Base-by-base conservation (phyloP, 2,888 invertebrate genomes). In the Trissoscelio sp. region DNA sequence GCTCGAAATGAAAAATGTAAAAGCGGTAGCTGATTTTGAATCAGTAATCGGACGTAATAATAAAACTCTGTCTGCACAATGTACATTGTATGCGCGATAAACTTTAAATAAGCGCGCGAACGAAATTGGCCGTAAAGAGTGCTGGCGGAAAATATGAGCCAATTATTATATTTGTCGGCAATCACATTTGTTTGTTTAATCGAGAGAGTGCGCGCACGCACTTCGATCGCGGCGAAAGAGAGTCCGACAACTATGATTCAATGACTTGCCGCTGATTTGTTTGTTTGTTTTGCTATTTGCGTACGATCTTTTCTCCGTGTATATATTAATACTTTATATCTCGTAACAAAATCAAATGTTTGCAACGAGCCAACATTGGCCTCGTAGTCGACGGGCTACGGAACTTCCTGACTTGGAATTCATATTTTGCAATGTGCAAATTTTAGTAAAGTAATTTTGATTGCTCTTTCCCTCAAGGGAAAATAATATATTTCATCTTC, bases 81-180 rank as follows among this genome's bases (percentile, higher is more conserved):
- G 75, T 77, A 77, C 70, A 70, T 64, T 70, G 66, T 58, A 28
- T 55, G 75, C 64, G 72, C 58, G 60, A 70, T 81, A 77, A 81
- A 81, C 81, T 75, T 81, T 75, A 81, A 81, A 81, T 77, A 81
- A 81, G 55, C 66, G 66, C 74, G 64, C 79, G 58, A 60, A 60
- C 66, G 74, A 84, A 85, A 85, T 84, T 82, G 81, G 80, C 81
- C 81, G 69, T 82, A 79, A 79, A 81, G 81, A 83, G 72, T 53
- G 64, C 67, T 58, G 81, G 57, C 66, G 73, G 84, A 85, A 86
- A 86, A 84, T 86, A 85, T 85, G 85, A 86, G 85, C 83, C 85
- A 88, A 88, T 88, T 86, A 87, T 85, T 85, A 86, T 85, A 88
- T 87, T 88, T 85, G 86, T 81, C 79, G 79, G 84, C 84, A 86